These are phyloP conservation scores for Nephrotoma guestfalica DNA, from an alignment of 2,888 invertebrate genomes.

Conservation along the genomic window DNA sequence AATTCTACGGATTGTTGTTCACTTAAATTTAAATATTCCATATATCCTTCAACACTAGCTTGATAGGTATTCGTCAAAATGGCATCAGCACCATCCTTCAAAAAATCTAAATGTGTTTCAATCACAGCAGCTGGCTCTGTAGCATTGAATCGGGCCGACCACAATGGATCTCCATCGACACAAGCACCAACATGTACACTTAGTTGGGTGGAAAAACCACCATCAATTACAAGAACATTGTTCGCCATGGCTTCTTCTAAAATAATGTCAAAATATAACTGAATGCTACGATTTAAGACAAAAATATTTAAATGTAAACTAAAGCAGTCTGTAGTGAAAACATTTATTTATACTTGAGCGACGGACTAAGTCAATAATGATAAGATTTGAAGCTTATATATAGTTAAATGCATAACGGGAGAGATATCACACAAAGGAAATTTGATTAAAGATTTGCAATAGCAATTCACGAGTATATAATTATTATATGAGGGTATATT, in stretches of 20 bases:
- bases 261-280: not conserved
- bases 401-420: not conserved
- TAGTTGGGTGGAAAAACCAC: slow-evolving; percentile 72
- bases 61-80: slow-evolving; percentile 86
- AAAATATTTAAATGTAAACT: not conserved
- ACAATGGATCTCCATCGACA: slow-evolving; percentile 74
- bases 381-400: not conserved
- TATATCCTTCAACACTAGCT: slow-evolving; percentile 63
- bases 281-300: not conserved
- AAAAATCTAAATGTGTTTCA: slow-evolving; percentile 66
- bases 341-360: not conserved
- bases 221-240: slow-evolving; percentile 41
- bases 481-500: not conserved
- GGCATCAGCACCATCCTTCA: slow-evolving; percentile 74
- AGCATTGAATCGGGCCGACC: slow-evolving; percentile 72
- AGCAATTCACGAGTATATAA: not conserved
- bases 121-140: slow-evolving; percentile 67
- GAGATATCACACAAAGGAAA: not conserved
- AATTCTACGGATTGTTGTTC: slow-evolving; percentile 52
- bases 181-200: slow-evolving; percentile 57
- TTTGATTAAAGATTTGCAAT: not conserved
- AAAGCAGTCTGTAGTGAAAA: not conserved
- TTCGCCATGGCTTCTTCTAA: not conserved
- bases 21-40: slow-evolving; percentile 53
- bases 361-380: not conserved